Evolutionary conservation across 2,888 invertebrate species (phyloP).

Genomic region (Hedychridium roseum): DNA sequence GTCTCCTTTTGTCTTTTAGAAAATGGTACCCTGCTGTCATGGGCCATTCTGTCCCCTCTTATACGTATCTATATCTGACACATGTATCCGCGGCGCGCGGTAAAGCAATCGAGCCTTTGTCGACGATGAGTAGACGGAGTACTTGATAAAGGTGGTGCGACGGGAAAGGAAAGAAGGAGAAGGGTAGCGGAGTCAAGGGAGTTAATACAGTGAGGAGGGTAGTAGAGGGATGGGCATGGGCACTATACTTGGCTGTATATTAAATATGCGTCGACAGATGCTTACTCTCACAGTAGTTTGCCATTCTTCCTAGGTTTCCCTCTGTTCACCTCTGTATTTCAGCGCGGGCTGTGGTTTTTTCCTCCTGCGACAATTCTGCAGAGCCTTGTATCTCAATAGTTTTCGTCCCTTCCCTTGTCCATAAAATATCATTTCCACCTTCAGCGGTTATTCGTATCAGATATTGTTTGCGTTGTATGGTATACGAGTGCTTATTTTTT

Average conservation of each 20-base stretch:
- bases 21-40: too few relatives aligned
- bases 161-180: constrained; percentile 14
- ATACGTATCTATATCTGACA: too few relatives aligned
- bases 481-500: too few relatives aligned
- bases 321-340: constrained; percentile 1
- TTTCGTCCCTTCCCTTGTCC: constrained; percentile 11
- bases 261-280: constrained; percentile 62
- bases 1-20: too few relatives aligned
- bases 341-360: constrained; percentile 10
- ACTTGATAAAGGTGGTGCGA: constrained; percentile 9
- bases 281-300: constrained; percentile 61
- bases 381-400: constrained; percentile 28
- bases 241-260: too few relatives aligned
- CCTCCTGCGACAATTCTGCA: constrained; percentile 11
- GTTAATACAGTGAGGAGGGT: constrained; percentile 10
- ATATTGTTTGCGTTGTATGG: too few relatives aligned
- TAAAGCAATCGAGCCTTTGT: not conserved
- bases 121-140: not conserved
- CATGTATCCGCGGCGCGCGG: not conserved
- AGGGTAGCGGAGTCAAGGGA: constrained; percentile 12
- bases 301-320: constrained; percentile 52
- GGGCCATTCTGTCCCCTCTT: too few relatives aligned
- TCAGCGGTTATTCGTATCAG: constrained; percentile 8
- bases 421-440: constrained; percentile 19
- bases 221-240: too few relatives aligned